Evolutionary conservation across 2,113 vertebrate species (phyloP).

Genomic region (Setophaga kirtlandii): DNA sequence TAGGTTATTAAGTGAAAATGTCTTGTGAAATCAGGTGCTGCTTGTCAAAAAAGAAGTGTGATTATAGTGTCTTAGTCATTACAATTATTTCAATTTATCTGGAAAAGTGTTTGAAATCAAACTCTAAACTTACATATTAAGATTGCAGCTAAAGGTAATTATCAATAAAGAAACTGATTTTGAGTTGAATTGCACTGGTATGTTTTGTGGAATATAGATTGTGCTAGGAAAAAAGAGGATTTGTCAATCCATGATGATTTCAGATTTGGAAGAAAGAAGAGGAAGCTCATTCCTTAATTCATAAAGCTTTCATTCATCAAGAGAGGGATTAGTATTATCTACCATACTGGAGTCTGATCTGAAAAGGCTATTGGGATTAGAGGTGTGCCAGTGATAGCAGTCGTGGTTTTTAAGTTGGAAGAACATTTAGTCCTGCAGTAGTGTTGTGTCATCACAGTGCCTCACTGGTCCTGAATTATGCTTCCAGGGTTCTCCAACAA

Average conservation of each 20-base stretch:
- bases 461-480: background rate
- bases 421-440: background rate
- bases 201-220: background rate
- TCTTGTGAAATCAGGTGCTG: background rate
- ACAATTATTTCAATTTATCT: background rate
- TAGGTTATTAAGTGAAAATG: background rate
- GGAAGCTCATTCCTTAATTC: background rate
- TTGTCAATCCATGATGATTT: background rate
- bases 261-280: accelerated
- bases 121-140: background rate
- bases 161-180: background rate
- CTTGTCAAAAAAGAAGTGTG: background rate
- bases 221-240: background rate
- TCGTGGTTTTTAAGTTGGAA: background rate
- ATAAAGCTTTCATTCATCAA: background rate
- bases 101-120: background rate
- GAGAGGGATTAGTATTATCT: background rate
- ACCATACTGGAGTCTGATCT: background rate
- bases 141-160: background rate
- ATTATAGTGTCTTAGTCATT: background rate
- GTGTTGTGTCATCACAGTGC: background rate
- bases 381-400: background rate
- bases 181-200: background rate
- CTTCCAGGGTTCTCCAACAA: conserved; percentile 89
- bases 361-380: background rate